Conservation (phyloP, 1,140 invertebrate genomes). For the Achroia grisella region DNA sequence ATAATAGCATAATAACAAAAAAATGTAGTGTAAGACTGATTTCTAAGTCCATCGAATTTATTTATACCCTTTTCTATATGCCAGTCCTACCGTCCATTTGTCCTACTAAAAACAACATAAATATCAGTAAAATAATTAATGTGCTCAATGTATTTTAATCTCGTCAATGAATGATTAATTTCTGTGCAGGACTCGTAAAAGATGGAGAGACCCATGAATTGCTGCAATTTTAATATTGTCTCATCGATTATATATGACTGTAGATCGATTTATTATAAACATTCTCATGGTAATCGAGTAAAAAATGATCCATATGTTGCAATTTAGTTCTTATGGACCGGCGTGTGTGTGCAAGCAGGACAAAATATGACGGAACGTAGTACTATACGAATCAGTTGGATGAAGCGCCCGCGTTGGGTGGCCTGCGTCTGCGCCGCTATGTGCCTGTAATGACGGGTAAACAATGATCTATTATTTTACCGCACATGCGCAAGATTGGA, state of each 20-base stretch:
- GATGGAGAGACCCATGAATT: conserved; percentile 29
- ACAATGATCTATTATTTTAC: conserved; percentile 43
- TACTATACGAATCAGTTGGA: conserved; percentile 27
- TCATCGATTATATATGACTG: conserved; percentile 28
- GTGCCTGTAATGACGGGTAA: conserved; percentile 21
- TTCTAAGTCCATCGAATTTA: too few relatives aligned
- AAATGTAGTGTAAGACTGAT: too few relatives aligned
- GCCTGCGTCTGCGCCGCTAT: conserved; percentile 12
- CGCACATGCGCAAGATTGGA: conserved; percentile 31
- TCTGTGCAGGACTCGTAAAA: not conserved
- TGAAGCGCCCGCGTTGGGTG: conserved; percentile 29
- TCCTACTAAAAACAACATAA: too few relatives aligned
- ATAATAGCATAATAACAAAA: too few relatives aligned
- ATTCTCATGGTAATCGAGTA: conserved; percentile 27
- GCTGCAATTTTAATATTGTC: conserved; percentile 46
- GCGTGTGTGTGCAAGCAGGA: not conserved
- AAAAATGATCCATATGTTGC: conserved; percentile 30
- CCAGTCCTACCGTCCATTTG: too few relatives aligned
- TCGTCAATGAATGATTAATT: conserved; percentile 32
- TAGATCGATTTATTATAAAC: conserved; percentile 29
- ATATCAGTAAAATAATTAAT: too few relatives aligned
- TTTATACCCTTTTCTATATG: too few relatives aligned
- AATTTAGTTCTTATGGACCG: conserved; percentile 23
- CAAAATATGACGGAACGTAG: not conserved
- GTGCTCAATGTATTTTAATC: too few relatives aligned